These are phyloP conservation scores for Odontesthes bonariensis DNA, from an alignment of 2,113 vertebrate species.

Conservation along the genomic window DNA sequence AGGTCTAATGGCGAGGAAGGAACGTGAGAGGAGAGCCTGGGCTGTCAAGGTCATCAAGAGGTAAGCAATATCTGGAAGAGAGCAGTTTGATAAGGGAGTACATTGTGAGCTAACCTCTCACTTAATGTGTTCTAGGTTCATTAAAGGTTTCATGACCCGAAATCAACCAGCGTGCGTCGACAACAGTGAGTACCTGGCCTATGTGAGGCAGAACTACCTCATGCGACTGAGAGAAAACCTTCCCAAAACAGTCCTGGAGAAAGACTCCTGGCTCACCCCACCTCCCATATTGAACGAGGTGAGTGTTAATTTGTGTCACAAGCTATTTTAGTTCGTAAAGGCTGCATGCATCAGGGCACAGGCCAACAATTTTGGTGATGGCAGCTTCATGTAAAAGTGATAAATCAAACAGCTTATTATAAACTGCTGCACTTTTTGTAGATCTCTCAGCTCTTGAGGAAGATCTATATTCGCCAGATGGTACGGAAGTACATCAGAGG, in stretches of 20 bases:
- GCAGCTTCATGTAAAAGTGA: background rate
- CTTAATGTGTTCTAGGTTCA: conserved; percentile 83
- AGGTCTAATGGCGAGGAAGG: conserved; percentile 88
- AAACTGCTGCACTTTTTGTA: conserved; percentile 57
- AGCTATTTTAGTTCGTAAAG: background rate
- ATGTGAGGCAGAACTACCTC: conserved; percentile 88
- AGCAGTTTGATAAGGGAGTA: background rate
- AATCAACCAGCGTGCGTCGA: conserved; percentile 82
- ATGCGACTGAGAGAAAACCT: conserved; percentile 86
- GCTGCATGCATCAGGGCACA: background rate
- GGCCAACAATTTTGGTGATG: too few species aligned
- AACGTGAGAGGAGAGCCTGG: conserved; percentile 89
- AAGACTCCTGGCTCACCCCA: conserved; percentile 89
- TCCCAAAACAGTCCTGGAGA: conserved; percentile 88
- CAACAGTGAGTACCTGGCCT: conserved; percentile 87
- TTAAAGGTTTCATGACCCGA: conserved; percentile 92
- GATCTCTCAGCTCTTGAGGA: conserved; percentile 86
- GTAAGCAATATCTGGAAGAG: conserved; percentile 72
- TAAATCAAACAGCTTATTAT: background rate
- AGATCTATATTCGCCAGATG: conserved; percentile 86
- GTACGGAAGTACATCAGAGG: conserved; percentile 88
- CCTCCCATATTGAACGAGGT: conserved; percentile 89
- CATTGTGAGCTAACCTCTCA: background rate
- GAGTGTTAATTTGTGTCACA: background rate
- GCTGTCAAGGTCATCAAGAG: conserved; percentile 89